phyloP scores from a whole-genome alignment of 2,888 invertebrate genomes.

The Limnephilus marmoratus region DNA sequence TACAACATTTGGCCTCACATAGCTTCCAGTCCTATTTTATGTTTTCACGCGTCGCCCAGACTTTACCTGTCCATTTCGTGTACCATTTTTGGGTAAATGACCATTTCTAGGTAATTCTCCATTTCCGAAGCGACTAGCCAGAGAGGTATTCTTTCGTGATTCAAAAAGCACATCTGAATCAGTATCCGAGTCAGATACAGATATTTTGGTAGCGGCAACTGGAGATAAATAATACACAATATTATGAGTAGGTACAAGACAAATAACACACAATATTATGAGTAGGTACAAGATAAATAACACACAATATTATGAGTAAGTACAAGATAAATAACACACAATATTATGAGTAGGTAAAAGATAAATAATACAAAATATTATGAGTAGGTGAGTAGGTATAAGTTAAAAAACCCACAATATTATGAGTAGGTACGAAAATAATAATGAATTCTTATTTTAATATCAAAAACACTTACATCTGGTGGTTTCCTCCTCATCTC shows the following conservation, averaged over 20 bases:
- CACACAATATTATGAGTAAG: too few relatives aligned
- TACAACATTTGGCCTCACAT: conserved; percentile 52
- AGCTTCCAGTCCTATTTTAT: conserved; percentile 68
- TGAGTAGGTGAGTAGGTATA: too few relatives aligned
- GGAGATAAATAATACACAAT: conserved; percentile 58
- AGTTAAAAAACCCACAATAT: neutral
- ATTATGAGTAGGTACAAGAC: neutral
- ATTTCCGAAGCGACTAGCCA: conserved; percentile 71
- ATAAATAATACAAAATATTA: neutral
- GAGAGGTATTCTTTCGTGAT: conserved; percentile 79
- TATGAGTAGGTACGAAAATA: neutral
- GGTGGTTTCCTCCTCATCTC: conserved; percentile 82
- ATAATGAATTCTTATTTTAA: too few relatives aligned
- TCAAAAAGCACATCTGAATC: conserved; percentile 92
- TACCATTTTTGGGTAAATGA: conserved; percentile 79
- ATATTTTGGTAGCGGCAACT: conserved; percentile 81
- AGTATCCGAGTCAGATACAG: conserved; percentile 86
- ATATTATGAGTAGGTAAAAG: too few relatives aligned
- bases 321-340: too few relatives aligned
- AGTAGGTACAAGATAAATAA: too few relatives aligned
- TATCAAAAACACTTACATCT: conserved; percentile 75
- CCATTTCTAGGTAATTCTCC: conserved; percentile 73
- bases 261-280: too few relatives aligned
- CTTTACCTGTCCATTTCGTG: conserved; percentile 77
- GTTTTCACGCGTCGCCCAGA: conserved; percentile 76